Base-by-base conservation (phyloP, 2,797 vertebrate species). In the Esox masquinongy region DNA sequence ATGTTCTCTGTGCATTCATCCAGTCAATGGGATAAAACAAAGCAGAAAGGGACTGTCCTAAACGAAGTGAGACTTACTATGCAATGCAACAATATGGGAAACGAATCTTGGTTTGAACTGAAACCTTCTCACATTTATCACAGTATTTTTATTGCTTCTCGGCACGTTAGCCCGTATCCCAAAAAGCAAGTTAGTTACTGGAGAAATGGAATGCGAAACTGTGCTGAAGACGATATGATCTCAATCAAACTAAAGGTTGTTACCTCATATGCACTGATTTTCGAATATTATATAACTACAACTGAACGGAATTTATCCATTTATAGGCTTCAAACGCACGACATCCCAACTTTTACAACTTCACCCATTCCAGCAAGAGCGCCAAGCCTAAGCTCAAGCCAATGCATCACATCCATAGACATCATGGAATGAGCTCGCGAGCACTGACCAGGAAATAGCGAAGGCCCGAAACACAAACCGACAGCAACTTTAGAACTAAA, bases 361-460 rank as follows among this genome's bases (percentile, higher is more conserved):
- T 82, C 75, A 26, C 66, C 50, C 39, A 53, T 70, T 72, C 76
- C 75, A 69, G 72, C 71, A 78, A 31, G 19, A 82, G 69, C 78
- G 74, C 70, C 67, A 50, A 61, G 75, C 70, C 31, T 9, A 59
- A 61, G 24, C 56, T 24, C 0, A 51, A 56, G 59, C 67, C 63
- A 26, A 36, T 61, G 53, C 50, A 53, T 68, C 59, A 70, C 78
- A 49, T 74, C 64, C 64, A 50, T 53, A n/a, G 43, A 69, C 59
- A 29, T 71, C 59, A 36, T 39, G 34, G 70, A 72, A 72, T 34
- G 29, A 53, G 63, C 49, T 61, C 56, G 3, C 56, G 56, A 61
- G 22, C 56, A 61, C 11, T 24, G 56, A 89, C 82, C 83, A 89
- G 86, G 87, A 89, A 89, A 85, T 80, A 86, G 78, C 78, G 81